phyloP scores from a whole-genome alignment of 2,888 invertebrate species.

The Blastobasis lacticolella region DNA sequence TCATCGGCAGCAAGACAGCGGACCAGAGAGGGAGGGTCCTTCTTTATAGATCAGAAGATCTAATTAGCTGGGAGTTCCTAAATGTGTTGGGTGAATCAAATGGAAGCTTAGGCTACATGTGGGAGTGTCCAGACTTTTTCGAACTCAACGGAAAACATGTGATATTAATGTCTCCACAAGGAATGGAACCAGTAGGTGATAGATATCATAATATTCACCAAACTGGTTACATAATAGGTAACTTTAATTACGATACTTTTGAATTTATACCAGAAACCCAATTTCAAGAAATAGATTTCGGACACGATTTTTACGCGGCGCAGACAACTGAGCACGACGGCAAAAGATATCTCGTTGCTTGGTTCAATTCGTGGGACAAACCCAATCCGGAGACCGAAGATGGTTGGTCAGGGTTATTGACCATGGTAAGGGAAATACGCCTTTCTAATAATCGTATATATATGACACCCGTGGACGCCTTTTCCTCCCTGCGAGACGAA shows the following conservation, averaged over 20 bases:
- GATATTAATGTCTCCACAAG: conserved; percentile 61
- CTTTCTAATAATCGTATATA: conserved; percentile 41
- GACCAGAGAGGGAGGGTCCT: conserved; percentile 50
- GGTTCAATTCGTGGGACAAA: conserved; percentile 65
- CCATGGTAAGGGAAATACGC: conserved; percentile 49
- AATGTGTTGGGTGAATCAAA: conserved; percentile 48
- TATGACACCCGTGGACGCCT: conserved; percentile 47
- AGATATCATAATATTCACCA: conserved; percentile 53
- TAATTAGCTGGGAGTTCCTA: conserved; percentile 54
- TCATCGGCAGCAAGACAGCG: conserved; percentile 51
- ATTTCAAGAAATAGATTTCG: conserved; percentile 61
- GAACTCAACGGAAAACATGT: conserved; percentile 56
- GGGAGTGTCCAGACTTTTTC: conserved; percentile 72
- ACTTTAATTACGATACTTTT: conserved; percentile 53
- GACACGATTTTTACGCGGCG: conserved; percentile 66
- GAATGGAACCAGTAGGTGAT: conserved; percentile 49
- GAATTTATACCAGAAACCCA: conserved; percentile 43
- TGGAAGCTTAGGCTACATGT: conserved; percentile 58
- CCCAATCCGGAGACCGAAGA: conserved; percentile 47
- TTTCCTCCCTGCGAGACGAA: conserved; percentile 35
- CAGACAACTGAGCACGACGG: conserved; percentile 51
- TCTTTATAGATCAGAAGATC: conserved; percentile 52
- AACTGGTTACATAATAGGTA: conserved; percentile 61
- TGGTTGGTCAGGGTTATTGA: conserved; percentile 63
- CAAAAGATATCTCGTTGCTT: conserved; percentile 47